These are phyloP conservation scores for Cremastobaeus sp. DNA, from an alignment of 2,888 invertebrate species.

Conservation along the genomic window DNA sequence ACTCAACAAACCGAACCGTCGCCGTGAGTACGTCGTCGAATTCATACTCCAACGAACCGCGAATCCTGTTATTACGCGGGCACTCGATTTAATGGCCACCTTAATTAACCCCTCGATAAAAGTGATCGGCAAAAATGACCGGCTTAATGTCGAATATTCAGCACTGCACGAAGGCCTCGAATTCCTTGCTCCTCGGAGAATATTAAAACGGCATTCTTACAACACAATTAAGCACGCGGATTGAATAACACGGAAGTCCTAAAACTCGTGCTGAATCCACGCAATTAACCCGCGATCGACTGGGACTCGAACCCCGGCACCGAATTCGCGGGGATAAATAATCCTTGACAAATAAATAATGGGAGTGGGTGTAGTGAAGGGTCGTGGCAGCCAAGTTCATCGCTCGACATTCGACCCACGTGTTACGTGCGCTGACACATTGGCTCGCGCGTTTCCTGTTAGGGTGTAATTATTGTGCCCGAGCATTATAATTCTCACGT, in stretches of 20 bases:
- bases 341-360: too few species aligned
- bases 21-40: conserved; percentile 17
- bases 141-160: not conserved
- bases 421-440: conserved; percentile 67
- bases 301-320: not conserved
- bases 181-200: conserved; percentile 1
- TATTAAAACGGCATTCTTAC: conserved; percentile 32
- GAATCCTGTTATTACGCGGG: conserved; percentile 25
- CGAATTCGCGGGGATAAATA: conserved; percentile 25
- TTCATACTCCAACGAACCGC: conserved; percentile 29
- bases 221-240: conserved; percentile 12
- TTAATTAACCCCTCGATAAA: conserved; percentile 24
- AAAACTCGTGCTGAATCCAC: conserved; percentile 16
- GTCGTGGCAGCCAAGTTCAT: conserved; percentile 69
- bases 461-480: conserved; percentile 67
- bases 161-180: conserved; percentile 4
- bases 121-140: conserved; percentile 8
- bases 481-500: conserved; percentile 45
- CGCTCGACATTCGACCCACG: conserved; percentile 71
- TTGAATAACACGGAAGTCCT: conserved; percentile 38
- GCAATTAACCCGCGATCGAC: conserved; percentile 35
- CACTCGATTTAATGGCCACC: conserved; percentile 11
- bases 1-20: conserved; percentile 35
- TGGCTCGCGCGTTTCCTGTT: conserved; percentile 64
- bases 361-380: conserved; percentile 36